These are phyloP conservation scores for Cataglyphis hispanica DNA, from an alignment of 1,140 invertebrate species.

Conservation along the genomic window DNA sequence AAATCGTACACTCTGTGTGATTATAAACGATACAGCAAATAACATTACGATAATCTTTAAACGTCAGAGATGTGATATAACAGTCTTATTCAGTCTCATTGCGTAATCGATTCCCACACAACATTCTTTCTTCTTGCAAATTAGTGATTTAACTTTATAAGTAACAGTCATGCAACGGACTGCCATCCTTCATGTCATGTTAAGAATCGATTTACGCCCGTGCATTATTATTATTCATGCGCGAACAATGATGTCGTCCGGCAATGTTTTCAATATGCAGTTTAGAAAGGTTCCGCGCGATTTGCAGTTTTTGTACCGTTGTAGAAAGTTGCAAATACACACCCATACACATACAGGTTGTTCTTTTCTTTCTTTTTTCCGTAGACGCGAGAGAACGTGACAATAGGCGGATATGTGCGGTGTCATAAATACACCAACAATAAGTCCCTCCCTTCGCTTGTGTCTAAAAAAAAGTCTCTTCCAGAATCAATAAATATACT, in stretches of 20 bases:
- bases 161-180: neutral
- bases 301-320: slow-evolving; percentile 52
- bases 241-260: slow-evolving; percentile 34
- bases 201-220: slow-evolving; percentile 40
- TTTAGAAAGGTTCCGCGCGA: slow-evolving; percentile 55
- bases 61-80: neutral
- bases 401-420: slow-evolving; percentile 50
- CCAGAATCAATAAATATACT: slow-evolving; percentile 27
- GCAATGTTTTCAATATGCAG: slow-evolving; percentile 53
- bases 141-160: slow-evolving; percentile 20
- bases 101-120: slow-evolving; percentile 36
- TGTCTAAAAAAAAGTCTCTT: slow-evolving; percentile 54
- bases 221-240: slow-evolving; percentile 38
- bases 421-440: slow-evolving; percentile 61
- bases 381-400: slow-evolving; percentile 24
- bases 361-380: slow-evolving; percentile 3
- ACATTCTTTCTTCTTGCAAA: neutral
- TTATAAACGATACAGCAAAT: neutral
- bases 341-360: too few species aligned
- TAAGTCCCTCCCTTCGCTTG: slow-evolving; percentile 42
- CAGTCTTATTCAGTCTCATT: neutral
- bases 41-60: neutral
- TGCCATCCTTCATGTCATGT: neutral
- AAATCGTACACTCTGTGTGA: neutral
- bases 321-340: slow-evolving; percentile 50